These are phyloP conservation scores for Bovichtus variegatus DNA, from an alignment of 2,797 vertebrate genomes.

Conservation along the genomic window DNA sequence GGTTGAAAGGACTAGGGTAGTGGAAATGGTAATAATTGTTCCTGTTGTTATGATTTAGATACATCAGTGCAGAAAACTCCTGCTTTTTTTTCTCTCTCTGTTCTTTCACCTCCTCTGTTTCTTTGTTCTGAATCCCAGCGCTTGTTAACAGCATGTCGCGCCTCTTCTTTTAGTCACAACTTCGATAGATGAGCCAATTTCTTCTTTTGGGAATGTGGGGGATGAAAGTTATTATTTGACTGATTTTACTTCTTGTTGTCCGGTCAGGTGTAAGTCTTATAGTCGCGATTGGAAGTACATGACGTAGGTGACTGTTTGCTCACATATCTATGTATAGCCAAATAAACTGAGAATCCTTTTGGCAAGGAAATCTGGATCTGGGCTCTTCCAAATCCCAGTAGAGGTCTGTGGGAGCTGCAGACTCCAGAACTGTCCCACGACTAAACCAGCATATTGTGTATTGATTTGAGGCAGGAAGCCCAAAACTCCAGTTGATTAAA, in stretches of 20 bases:
- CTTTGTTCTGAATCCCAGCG: slow-evolving; percentile 24
- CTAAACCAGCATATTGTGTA: background rate
- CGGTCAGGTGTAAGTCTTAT: background rate
- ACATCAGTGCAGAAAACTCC: slow-evolving; percentile 3
- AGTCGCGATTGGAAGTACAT: background rate
- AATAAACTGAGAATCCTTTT: background rate
- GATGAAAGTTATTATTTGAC: background rate
- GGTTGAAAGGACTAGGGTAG: background rate
- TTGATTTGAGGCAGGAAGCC: background rate
- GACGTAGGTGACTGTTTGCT: background rate
- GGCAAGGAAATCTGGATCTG: background rate
- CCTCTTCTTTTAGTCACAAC: slow-evolving; percentile 13
- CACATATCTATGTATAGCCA: background rate
- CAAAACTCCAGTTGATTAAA: background rate
- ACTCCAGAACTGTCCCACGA: background rate
- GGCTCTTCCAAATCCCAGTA: slow-evolving; percentile 1
- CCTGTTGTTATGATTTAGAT: slow-evolving; percentile 16
- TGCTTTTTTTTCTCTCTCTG: background rate
- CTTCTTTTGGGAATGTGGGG: slow-evolving; percentile 11
- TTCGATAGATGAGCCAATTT: background rate
- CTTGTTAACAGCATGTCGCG: slow-evolving; percentile 28
- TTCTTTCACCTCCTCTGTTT: slow-evolving; percentile 5
- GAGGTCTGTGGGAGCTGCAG: background rate
- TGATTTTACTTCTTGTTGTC: background rate
- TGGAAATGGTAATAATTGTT: background rate